These are phyloP conservation scores for Borostomias antarcticus DNA, from an alignment of 2,797 vertebrate genomes.

Conservation along the genomic window DNA sequence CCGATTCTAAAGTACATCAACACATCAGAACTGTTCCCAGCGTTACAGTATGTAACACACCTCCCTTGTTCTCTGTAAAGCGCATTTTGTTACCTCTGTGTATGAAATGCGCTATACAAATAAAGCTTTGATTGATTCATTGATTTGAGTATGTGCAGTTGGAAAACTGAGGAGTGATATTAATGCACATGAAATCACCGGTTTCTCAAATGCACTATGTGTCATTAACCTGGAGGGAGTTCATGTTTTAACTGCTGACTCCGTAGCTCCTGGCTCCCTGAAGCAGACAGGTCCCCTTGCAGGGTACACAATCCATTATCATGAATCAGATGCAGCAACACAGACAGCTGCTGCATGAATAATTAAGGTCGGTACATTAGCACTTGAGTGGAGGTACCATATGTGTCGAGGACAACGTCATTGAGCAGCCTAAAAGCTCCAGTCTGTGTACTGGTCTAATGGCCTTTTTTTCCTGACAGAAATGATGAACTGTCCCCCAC, in stretches of 20 bases:
- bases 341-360: constrained; percentile 82
- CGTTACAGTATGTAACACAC: no score
- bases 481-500: constrained; percentile 38
- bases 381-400: constrained; percentile 65
- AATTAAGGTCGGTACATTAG: constrained; percentile 80
- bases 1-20: not conserved
- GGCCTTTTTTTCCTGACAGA: constrained; percentile 48
- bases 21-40: not conserved
- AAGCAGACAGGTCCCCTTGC: constrained; percentile 70
- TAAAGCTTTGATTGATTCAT: no score
- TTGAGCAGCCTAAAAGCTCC: constrained; percentile 62
- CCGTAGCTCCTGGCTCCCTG: constrained; percentile 69
- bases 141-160: no score
- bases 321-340: constrained; percentile 77
- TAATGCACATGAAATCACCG: not conserved
- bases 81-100: no score
- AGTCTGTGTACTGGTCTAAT: constrained; percentile 53
- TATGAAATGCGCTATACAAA: no score
- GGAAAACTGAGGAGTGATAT: not conserved
- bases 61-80: no score
- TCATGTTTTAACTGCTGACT: constrained; percentile 78
- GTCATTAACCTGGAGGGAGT: constrained; percentile 61
- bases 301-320: constrained; percentile 80
- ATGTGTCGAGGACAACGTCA: constrained; percentile 58
- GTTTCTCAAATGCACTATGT: constrained; percentile 20